Percentiles rank a stretch among this genome's conserved stretches.
These are phyloP conservation scores for Halictus rubicundus DNA, from an alignment of 1,140 invertebrate species.

Conservation along the genomic window DNA sequence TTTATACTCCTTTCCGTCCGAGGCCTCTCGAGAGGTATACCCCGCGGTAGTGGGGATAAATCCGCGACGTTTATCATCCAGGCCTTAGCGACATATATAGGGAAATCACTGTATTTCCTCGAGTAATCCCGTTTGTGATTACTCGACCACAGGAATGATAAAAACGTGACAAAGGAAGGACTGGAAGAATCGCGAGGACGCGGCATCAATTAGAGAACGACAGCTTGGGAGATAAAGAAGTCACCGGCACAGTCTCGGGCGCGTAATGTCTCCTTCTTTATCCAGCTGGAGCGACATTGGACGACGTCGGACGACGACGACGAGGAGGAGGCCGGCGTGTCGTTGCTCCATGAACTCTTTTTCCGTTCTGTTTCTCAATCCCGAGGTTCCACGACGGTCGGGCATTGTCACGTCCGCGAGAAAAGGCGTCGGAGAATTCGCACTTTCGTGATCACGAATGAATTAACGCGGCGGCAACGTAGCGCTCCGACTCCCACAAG, in stretches of 20 bases:
- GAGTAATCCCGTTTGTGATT: not conserved
- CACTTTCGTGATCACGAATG: slow-evolving; percentile 39
- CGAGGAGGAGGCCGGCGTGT: no score
- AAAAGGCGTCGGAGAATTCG: slow-evolving; percentile 23
- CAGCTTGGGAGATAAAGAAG: not conserved
- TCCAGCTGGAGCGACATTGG: no score
- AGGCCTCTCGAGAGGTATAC: no score
- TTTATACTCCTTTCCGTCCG: no score
- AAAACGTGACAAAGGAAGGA: no score
- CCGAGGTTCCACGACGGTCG: slow-evolving; percentile 1
- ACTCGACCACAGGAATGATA: not conserved
- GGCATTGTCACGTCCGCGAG: slow-evolving; percentile 9
- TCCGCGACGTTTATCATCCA: no score
- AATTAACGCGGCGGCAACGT: slow-evolving; percentile 11
- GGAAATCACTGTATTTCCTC: not conserved
- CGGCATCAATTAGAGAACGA: not conserved
- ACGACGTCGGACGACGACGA: not conserved
- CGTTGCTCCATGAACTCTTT: slow-evolving; percentile 14
- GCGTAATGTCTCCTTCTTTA: slow-evolving; percentile 1
- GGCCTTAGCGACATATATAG: no score
- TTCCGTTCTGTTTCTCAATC: slow-evolving; percentile 14
- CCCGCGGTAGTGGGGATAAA: no score
- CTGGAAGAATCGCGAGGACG: no score
- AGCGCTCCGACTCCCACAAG: not conserved
- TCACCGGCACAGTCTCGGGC: not conserved